Evolutionary conservation across 2,888 invertebrate species (phyloP).

Genomic region (Andrena dorsata): DNA sequence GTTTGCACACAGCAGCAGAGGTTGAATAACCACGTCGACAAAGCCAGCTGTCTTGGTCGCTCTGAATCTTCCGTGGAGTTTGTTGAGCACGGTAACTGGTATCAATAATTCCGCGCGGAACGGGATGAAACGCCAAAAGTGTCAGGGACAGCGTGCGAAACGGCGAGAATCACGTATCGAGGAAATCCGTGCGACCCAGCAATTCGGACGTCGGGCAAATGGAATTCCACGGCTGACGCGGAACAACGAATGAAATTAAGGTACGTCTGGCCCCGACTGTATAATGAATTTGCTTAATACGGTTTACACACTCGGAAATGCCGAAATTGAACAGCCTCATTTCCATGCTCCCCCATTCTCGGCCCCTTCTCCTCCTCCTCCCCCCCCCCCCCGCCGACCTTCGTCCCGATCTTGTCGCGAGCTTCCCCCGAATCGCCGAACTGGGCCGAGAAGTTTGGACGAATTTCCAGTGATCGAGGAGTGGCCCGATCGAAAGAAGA

Average conservation of each 20-base stretch:
- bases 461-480: conserved; percentile 1
- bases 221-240: conserved; percentile 50
- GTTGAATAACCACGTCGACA: not conserved
- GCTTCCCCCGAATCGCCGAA: conserved; percentile 1
- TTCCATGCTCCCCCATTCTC: conserved; percentile 8
- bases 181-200: conserved; percentile 52
- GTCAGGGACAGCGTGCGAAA: not conserved
- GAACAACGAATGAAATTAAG: conserved; percentile 54
- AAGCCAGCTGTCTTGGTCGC: not conserved
- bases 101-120: not conserved
- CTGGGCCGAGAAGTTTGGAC: not conserved
- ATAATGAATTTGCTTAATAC: conserved; percentile 62
- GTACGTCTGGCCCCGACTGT: conserved; percentile 43
- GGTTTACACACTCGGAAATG: conserved; percentile 48
- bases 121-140: conserved; percentile 2
- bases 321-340: conserved; percentile 48
- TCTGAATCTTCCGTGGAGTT: not conserved
- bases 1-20: not conserved
- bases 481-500: not conserved
- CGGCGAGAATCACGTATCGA: conserved; percentile 48
- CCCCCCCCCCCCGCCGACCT: not conserved
- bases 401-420: conserved; percentile 25
- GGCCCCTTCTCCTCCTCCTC: not conserved
- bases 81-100: not conserved
- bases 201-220: conserved; percentile 54